Base-by-base conservation (phyloP, 1,140 invertebrate genomes). In the Drosophila insularis region DNA sequence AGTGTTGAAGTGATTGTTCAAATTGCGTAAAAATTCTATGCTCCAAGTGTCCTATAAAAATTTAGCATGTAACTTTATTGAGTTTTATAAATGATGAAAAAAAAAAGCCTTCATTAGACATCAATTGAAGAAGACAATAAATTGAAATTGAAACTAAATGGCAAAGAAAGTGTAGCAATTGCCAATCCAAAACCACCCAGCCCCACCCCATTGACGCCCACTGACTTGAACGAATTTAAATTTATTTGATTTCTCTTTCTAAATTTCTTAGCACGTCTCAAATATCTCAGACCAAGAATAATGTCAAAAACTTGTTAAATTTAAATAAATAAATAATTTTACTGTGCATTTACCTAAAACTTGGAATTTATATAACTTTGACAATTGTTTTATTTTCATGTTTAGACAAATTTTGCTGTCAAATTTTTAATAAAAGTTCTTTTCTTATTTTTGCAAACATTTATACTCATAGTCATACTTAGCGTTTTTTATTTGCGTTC, bases 1-100 rank as follows among this genome's bases (percentile, higher is more conserved):
- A 66, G 58, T 77, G 66, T 50, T 77, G 43, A 73, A 69, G 68
- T 70, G 71, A 78, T 74, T 74, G 71, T 78, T 78, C 71, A 74
- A 58, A 69, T 76, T 72, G 35, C 60, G 55, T 46, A 67, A 53
- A 66, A 65, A 64, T 50, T 50, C 43, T 50, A 50, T 50, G 43
- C 11, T 50, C 17, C 2, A 50, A 50, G 43, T 21, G 17, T 50
- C 43, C 43, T 50, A 50, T 50, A 50, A 50, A 50, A 50, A 75
- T 56, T 63, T 68, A 73, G 61, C 60, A 63, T 69, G 53, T 50
- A 50, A 50, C 43, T 50, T 50, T 50, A 50, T 50, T 50, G 43
- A 50, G 19, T 50, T 50, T 50, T 50, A 21, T 50, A 50, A 50
- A 19, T 50, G 19, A 19, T 50, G 19, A 35, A 35, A 5, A 2